phyloP scores from a whole-genome alignment of 2,113 vertebrate genomes.

The Mellivora capensis region DNA sequence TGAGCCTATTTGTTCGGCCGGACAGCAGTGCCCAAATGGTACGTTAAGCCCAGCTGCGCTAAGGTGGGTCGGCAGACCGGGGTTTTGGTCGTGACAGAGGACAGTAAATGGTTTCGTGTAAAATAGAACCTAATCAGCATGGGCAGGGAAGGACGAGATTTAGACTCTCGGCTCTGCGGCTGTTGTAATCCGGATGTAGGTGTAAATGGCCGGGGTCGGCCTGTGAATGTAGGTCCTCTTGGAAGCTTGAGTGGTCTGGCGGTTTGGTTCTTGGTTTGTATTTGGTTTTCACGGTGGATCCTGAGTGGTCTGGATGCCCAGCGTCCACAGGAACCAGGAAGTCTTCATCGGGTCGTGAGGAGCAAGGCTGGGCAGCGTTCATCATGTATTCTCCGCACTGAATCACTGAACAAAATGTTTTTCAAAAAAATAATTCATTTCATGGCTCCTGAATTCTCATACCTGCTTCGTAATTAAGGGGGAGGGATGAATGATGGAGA shows the following conservation, averaged over 20 bases:
- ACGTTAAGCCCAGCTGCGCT: not conserved
- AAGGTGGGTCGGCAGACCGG: not conserved
- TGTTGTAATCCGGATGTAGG: not conserved
- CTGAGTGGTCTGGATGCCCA: not conserved
- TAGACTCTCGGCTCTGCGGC: not conserved
- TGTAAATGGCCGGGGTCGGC: not conserved
- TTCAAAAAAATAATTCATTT: conserved; percentile 59
- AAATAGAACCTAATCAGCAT: not conserved
- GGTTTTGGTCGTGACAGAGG: not conserved
- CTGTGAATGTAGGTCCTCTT: not conserved
- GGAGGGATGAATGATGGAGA: conserved; percentile 46
- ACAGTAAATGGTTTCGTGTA: not conserved
- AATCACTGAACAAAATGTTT: conserved; percentile 61
- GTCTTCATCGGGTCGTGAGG: not conserved
- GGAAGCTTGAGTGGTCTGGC: not conserved
- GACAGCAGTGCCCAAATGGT: not conserved
- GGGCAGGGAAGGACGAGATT: not conserved
- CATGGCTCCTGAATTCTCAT: conserved; percentile 53
- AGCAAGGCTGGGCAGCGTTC: not conserved
- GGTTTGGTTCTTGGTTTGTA: not conserved
- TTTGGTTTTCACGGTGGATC: not conserved
- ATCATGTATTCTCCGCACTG: conserved; percentile 43
- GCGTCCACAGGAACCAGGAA: not conserved
- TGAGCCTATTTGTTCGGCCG: not conserved
- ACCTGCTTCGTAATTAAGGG: conserved; percentile 61